phyloP scores from a whole-genome alignment of 2,113 vertebrate genomes.

The Nematolebias whitei region DNA sequence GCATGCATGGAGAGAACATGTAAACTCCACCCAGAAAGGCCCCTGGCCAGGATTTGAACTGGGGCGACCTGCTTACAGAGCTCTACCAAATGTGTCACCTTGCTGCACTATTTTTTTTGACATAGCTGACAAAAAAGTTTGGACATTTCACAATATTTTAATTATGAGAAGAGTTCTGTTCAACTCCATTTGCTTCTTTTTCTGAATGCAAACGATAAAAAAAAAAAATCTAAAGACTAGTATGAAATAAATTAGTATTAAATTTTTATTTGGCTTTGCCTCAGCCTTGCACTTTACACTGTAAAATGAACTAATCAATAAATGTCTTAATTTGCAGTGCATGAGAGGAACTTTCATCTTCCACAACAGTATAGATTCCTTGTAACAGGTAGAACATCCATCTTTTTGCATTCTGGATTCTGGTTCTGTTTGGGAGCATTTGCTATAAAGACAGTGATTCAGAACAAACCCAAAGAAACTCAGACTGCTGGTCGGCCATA shows the following conservation, averaged over 20 bases:
- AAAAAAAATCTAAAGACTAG: no score
- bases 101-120: no score
- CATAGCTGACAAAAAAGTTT: no score
- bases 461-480: constrained; percentile 34
- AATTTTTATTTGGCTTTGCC: neutral
- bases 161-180: neutral
- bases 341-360: neutral
- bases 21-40: no score
- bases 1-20: no score
- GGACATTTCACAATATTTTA: no score
- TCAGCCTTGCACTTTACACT: neutral
- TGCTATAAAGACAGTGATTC: constrained; percentile 22
- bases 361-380: constrained; percentile 2
- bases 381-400: constrained; percentile 8
- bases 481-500: constrained; percentile 25
- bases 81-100: no score
- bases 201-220: neutral
- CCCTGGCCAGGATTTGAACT: no score
- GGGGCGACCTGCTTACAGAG: no score
- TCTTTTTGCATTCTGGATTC: constrained; percentile 17
- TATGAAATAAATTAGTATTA: neutral
- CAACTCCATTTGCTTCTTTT: neutral
- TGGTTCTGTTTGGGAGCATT: constrained; percentile 51
- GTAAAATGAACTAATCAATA: neutral
- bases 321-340: neutral